A percentile compares a stretch with the other conserved stretches of the same genome.
These are phyloP conservation scores for Athene cunicularia DNA, from an alignment of 2,113 vertebrate genomes.

Conservation along the genomic window DNA sequence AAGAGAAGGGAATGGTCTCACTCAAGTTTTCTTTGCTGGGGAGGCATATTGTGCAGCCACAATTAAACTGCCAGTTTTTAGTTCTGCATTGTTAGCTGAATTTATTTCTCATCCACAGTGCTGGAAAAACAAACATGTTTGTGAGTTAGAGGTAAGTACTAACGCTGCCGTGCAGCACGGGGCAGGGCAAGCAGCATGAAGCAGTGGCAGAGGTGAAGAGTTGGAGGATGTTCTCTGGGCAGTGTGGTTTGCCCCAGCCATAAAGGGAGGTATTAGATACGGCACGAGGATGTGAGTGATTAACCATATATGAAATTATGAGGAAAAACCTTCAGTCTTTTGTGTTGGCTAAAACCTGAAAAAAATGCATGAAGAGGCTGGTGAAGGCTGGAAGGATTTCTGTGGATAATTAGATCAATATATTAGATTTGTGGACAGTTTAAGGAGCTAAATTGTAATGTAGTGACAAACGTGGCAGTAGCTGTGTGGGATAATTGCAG, in stretches of 20 bases:
- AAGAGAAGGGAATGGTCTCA: background rate
- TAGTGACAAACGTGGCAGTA: background rate
- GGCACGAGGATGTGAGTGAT: background rate
- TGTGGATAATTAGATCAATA: background rate
- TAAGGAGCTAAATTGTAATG: background rate
- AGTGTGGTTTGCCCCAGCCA: background rate
- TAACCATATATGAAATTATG: background rate
- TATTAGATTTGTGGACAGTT: background rate
- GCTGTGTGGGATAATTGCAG: background rate
- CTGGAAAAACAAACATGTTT: background rate
- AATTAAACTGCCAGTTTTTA: background rate
- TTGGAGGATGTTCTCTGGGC: background rate
- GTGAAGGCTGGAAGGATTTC: background rate
- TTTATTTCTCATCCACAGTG: background rate
- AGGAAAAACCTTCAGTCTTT: background rate
- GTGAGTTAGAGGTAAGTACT: background rate
- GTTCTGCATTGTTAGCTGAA: background rate
- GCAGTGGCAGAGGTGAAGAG: background rate
- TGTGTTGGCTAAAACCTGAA: background rate
- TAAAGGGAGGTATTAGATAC: background rate
- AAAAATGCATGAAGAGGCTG: background rate
- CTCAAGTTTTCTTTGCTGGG: background rate
- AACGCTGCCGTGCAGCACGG: accelerated
- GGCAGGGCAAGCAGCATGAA: background rate
- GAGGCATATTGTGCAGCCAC: background rate